Percentiles rank a stretch among this genome's conserved stretches.
phyloP scores from a whole-genome alignment of 2,113 vertebrate species.

The Alexandromys fortis region DNA sequence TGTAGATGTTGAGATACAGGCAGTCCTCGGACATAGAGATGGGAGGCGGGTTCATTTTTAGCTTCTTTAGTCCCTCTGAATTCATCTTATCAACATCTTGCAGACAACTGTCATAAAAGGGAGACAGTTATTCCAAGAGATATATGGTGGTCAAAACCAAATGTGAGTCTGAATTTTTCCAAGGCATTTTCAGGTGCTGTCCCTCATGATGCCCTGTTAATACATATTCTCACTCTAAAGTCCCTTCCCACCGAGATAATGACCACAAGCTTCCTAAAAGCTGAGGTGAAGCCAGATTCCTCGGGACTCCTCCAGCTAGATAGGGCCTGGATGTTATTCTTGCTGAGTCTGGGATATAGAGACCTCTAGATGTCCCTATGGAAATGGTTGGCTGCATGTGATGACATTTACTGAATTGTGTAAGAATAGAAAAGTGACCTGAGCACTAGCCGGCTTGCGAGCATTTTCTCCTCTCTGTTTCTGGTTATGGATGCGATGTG shows the following conservation, averaged over 20 bases:
- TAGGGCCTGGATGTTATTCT: background rate
- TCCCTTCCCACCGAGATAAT: background rate
- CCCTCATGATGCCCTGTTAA: background rate
- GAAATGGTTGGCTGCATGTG: background rate
- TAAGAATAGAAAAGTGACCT: background rate
- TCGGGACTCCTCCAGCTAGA: background rate
- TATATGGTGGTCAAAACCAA: too few species aligned
- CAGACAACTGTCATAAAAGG: background rate
- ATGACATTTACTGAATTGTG: background rate
- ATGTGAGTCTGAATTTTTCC: background rate
- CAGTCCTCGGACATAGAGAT: background rate
- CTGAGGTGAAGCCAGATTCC: background rate
- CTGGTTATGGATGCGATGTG: background rate
- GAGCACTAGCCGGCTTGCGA: background rate
- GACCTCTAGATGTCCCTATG: background rate
- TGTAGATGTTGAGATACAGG: background rate
- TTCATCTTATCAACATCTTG: background rate
- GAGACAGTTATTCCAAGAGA: background rate
- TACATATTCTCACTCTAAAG: too few species aligned
- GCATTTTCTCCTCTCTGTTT: background rate
- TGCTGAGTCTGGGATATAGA: background rate
- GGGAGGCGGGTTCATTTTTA: background rate
- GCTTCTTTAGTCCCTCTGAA: background rate
- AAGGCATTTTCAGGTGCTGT: background rate
- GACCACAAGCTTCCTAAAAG: background rate